Percentiles rank a stretch among this genome's conserved stretches.
phyloP scores from a whole-genome alignment of 2,888 invertebrate genomes.

The Eudemis profundana region DNA sequence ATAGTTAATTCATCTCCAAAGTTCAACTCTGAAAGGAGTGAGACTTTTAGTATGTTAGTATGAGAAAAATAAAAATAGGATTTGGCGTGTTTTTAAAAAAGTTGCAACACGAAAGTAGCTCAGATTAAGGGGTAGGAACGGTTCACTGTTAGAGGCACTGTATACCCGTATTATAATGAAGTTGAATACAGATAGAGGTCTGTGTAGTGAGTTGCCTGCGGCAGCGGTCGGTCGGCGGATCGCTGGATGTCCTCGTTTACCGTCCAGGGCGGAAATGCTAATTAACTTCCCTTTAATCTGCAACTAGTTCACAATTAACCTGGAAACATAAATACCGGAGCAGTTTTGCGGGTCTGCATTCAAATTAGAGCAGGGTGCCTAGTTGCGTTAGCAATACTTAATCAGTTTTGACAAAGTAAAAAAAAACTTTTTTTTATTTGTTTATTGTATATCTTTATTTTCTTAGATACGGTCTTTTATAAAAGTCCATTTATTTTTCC shows the following conservation, averaged over 20 bases:
- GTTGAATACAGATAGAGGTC: background rate
- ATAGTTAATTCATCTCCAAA: too few species aligned
- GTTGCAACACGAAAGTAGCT: too few species aligned
- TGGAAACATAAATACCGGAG: slow-evolving; percentile 3
- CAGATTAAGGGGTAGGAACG: too few species aligned
- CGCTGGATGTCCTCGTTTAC: slow-evolving; percentile 7
- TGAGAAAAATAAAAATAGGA: too few species aligned
- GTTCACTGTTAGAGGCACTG: too few species aligned
- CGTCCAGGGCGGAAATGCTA: slow-evolving; percentile 3
- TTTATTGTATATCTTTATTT: too few species aligned
- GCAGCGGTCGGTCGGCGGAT: background rate
- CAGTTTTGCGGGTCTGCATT: background rate
- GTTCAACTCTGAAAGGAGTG: too few species aligned
- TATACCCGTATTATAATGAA: background rate
- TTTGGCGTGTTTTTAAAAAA: too few species aligned
- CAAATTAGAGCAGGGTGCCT: background rate
- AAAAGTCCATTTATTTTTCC: too few species aligned
- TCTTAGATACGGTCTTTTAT: too few species aligned
- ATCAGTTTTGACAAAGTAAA: background rate
- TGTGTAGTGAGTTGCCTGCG: background rate
- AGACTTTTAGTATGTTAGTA: too few species aligned
- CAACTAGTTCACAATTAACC: slow-evolving; percentile 9
- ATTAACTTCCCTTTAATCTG: slow-evolving; percentile 17
- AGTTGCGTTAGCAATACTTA: background rate
- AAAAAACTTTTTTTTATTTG: too few species aligned